A percentile compares a stretch with the other conserved stretches of the same genome.
Conservation (phyloP, 2,888 invertebrate species). For the Machimus rusticus region DNA sequence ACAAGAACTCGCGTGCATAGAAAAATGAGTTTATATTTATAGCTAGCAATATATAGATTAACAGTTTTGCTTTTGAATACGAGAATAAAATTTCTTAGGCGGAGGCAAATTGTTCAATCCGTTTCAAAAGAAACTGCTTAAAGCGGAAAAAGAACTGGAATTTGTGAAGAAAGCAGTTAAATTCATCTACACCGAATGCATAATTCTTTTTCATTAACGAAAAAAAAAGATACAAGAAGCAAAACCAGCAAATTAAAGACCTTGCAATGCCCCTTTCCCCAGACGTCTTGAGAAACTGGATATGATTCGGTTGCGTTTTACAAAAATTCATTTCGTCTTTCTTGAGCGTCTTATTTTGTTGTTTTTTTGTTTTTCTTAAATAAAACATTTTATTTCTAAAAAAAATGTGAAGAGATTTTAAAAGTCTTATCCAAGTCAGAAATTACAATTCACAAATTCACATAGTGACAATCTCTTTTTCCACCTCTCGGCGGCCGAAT, state of each 20-base stretch:
- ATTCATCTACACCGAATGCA: not conserved
- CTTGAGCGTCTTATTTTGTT: too few species aligned
- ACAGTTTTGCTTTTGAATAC: not conserved
- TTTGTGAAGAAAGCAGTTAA: constrained; percentile 24
- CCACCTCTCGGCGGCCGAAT: not conserved
- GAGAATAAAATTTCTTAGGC: not conserved
- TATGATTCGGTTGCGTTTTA: not conserved
- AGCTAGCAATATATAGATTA: not conserved
- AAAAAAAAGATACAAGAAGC: not conserved
- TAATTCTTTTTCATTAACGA: not conserved
- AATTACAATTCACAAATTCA: not conserved
- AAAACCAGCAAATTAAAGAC: not conserved
- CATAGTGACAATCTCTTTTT: constrained; percentile 28
- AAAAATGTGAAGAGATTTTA: not conserved
- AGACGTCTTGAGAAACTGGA: not conserved
- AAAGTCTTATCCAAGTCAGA: not conserved
- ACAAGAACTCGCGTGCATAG: not conserved
- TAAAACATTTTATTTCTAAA: not conserved
- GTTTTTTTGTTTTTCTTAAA: not conserved
- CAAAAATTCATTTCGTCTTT: not conserved
- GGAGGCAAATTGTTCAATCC: not conserved
- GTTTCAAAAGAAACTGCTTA: not conserved
- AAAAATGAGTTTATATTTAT: not conserved
- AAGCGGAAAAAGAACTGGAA: not conserved
- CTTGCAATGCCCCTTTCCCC: not conserved